Conservation (phyloP, 2,888 invertebrate species). For the Andrena praecox region DNA sequence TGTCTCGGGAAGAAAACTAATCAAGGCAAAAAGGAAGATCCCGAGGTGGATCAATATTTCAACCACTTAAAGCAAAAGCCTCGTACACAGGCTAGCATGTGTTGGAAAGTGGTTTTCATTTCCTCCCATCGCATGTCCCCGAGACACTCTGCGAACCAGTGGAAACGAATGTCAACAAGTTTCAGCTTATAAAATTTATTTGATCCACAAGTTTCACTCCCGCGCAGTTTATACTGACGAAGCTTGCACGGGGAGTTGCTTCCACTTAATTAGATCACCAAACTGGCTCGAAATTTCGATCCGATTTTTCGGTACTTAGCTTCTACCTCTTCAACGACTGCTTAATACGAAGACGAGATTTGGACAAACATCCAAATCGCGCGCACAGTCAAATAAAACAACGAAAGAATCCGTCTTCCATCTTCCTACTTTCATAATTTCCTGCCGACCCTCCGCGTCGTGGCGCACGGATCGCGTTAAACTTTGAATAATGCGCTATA, state of each 20-base stretch:
- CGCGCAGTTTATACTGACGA: not conserved
- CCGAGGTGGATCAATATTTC: not conserved
- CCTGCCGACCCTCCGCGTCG: not conserved
- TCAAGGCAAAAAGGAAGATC: not conserved
- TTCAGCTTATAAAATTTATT: not conserved
- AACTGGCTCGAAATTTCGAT: too few species aligned
- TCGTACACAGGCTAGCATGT: not conserved
- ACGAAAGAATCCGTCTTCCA: too few species aligned
- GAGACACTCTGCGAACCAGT: not conserved
- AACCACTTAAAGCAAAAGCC: not conserved
- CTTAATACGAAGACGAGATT: too few species aligned
- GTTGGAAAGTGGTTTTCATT: conserved; percentile 1
- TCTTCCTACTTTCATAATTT: not conserved
- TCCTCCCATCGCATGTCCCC: not conserved
- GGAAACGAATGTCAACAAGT: conserved; percentile 3
- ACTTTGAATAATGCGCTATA: conserved; percentile 16
- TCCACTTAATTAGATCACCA: not conserved
- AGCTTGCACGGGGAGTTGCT: too few species aligned
- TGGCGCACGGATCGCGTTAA: not conserved
- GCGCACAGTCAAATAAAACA: too few species aligned
- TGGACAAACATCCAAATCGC: too few species aligned
- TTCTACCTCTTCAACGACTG: too few species aligned
- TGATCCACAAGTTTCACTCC: not conserved
- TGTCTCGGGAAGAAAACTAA: not conserved
- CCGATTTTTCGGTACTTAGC: too few species aligned